Conservation (phyloP, 2,113 vertebrate species). For the Coregonus clupeaformis region DNA sequence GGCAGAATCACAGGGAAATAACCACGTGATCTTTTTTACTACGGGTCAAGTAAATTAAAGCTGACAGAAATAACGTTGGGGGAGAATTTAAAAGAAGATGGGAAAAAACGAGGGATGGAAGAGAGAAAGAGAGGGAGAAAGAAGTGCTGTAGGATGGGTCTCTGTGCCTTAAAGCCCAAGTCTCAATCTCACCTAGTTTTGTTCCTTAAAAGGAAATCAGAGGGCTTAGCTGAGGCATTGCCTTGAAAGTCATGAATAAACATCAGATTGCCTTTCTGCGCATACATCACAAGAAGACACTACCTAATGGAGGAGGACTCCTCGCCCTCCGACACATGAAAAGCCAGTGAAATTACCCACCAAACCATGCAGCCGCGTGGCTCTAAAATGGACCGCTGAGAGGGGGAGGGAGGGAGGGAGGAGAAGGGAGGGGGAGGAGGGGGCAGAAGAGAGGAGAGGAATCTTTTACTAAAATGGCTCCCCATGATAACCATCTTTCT, state of each 20-base stretch:
- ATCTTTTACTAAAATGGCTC: conserved; percentile 66
- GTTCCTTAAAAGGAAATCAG: conserved; percentile 80
- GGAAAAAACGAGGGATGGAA: conserved; percentile 39
- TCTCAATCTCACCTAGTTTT: conserved; percentile 75
- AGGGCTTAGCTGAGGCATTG: conserved; percentile 68
- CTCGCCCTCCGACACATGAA: conserved; percentile 72
- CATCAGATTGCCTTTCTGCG: conserved; percentile 71
- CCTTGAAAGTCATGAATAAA: conserved; percentile 79
- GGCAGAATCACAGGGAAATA: conserved; percentile 67
- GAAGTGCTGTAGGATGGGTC: conserved; percentile 55
- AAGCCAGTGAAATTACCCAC: conserved; percentile 73
- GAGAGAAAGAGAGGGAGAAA: conserved; percentile 3
- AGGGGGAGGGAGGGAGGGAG: conserved; percentile 44
- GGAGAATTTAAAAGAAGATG: conserved; percentile 58
- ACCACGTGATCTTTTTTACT: conserved; percentile 65
- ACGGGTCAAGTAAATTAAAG: conserved; percentile 72
- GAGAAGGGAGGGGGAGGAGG: conserved; percentile 49
- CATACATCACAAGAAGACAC: conserved; percentile 77
- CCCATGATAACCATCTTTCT: conserved; percentile 54
- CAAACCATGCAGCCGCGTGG: conserved; percentile 59
- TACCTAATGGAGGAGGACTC: conserved; percentile 76
- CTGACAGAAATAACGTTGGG: conserved; percentile 70
- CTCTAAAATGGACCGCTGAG: conserved; percentile 68
- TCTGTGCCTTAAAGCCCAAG: conserved; percentile 71
- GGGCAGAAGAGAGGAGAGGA: conserved; percentile 40